Evolutionary conservation across 1,140 invertebrate species (phyloP).

Genomic region (Sycophila sp.): DNA sequence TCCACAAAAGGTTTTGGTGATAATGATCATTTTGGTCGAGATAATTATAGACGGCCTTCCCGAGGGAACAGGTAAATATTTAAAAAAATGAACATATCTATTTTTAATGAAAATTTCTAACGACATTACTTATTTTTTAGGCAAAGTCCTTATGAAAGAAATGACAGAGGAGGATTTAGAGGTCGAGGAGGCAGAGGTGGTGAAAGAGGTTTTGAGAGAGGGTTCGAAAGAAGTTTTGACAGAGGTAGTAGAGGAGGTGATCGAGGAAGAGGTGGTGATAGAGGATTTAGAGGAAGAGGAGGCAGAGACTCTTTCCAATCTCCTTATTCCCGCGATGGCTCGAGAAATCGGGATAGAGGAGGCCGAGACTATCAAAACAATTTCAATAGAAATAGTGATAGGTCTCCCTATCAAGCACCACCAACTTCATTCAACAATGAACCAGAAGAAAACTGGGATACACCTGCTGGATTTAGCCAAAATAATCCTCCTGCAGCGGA

Average conservation of each 20-base stretch:
- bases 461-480: conserved; percentile 17
- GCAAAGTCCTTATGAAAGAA: conserved; percentile 24
- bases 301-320: not conserved
- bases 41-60: conserved; percentile 25
- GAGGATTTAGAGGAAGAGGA: conserved; percentile 20
- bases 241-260: not conserved
- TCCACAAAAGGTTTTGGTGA: conserved; percentile 20
- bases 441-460: conserved; percentile 34
- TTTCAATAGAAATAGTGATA: conserved; percentile 9
- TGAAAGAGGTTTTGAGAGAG: not conserved
- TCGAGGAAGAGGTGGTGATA: not conserved
- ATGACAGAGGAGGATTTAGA: not conserved
- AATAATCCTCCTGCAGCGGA: no score
- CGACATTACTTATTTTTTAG: conserved; percentile 20
- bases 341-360: not conserved
- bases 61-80: conserved; percentile 27
- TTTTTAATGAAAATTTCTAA: no score
- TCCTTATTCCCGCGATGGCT: conserved; percentile 14
- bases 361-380: no score
- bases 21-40: conserved; percentile 15
- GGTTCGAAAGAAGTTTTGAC: not conserved
- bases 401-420: not conserved
- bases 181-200: not conserved
- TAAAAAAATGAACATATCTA: no score
- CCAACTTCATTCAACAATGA: not conserved